Base-by-base conservation (phyloP, 2,113 vertebrate species). In the Uropsilus gracilis region DNA sequence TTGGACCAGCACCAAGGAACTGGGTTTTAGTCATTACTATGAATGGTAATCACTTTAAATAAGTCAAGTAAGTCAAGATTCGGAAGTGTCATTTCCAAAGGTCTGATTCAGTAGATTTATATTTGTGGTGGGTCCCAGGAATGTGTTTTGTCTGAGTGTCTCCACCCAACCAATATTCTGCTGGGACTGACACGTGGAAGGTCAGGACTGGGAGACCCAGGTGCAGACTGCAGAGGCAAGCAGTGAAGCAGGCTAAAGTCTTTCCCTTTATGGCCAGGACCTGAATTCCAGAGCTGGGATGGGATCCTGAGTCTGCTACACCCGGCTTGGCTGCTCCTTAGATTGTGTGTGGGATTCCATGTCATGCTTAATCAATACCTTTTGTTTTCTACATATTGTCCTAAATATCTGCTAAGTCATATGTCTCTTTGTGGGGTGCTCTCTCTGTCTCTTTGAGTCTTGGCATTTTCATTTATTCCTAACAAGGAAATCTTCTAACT, bases 401-500 rank as follows among this genome's bases (percentile, higher is more conserved):
- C 88, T 83, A 59, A 94, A 59, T 86, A 84, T 61, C 68, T 78
- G 28, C 26, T 57, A 24, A 68, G 53, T 18, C 63, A 5, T 44
- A 20, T 44, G n/a, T 16, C 66, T 77, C 34, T 95, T 94, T 59
- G 69, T 55, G 75, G 68, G 72, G 63, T 55, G 46, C 0, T 3
- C 91, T 95, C 77, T 91, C 22, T 50, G 37, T 90, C 89, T 80
- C 53, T 73, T 34, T 91, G 34, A 46, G 77, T 82, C 39, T 95
- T n/a, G 57, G 87, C 86, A 73, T 92, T 96, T 90, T 97, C 28
- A n/a, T 92, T 95, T 95, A 53, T 97, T 96, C 98, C 98, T 98
- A 98, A 98, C 97, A 98, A 97, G 98, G 97, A 97, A 95, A 39
- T 71, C 97, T 91, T 63, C 89, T 97, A 98, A 95, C 83, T 90